Conservation (phyloP, 2,113 vertebrate species). For the Thalassarche chlororhynchos region DNA sequence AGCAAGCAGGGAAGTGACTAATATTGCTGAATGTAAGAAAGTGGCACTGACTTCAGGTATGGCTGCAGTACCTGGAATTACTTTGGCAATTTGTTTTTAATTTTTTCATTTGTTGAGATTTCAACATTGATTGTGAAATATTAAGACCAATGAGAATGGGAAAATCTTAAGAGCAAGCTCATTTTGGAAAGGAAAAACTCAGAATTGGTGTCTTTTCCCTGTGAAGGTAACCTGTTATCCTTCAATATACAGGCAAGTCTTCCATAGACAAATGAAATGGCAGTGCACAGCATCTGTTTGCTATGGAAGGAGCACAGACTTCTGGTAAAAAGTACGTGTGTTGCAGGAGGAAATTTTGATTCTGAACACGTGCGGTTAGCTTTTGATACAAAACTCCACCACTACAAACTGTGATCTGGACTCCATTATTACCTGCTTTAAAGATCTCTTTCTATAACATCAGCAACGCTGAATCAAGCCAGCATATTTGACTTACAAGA, state of each 20-base stretch:
- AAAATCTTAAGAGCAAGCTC: neutral
- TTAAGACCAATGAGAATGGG: neutral
- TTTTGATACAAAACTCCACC: constrained; percentile 14
- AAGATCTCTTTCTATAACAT: neutral
- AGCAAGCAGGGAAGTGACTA: neutral
- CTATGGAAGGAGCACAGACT: neutral
- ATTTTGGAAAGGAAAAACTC: neutral
- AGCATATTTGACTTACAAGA: constrained; percentile 28
- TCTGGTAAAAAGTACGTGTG: neutral
- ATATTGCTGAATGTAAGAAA: neutral
- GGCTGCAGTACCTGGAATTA: neutral
- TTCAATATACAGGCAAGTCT: neutral
- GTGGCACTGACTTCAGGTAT: neutral
- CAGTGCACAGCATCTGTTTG: neutral
- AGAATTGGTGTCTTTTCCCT: neutral
- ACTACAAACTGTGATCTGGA: neutral
- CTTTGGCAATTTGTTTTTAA: neutral
- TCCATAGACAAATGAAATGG: neutral
- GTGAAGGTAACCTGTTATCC: constrained; percentile 25
- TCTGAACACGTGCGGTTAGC: neutral
- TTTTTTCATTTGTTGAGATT: neutral
- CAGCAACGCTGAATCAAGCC: neutral
- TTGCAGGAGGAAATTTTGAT: constrained; percentile 5
- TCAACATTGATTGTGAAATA: neutral
- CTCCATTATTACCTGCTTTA: constrained; percentile 34